Evolutionary conservation across 2,113 vertebrate genomes (phyloP), one percentile per base, ranked within the genome.

Genomic region (Gasterosteus aculeatus): DNA sequence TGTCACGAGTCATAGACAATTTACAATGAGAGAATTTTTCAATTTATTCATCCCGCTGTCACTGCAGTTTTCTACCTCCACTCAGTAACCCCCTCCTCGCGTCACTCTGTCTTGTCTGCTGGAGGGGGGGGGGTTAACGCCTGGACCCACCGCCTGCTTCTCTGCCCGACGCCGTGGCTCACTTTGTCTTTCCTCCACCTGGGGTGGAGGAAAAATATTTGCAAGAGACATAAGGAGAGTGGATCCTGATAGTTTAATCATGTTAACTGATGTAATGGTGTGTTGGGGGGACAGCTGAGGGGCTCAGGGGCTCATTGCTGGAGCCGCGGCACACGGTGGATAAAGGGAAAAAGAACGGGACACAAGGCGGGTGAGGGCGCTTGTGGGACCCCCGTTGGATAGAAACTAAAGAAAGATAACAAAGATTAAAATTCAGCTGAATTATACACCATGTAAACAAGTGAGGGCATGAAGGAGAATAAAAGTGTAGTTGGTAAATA

Each of bases 41-140:
- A 92, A 95, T 93, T 93, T 93, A 93, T 93, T 93, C 92, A 91
- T 93, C 93, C 86, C 91, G 94, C 94, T 93, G 94, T 93, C 94
- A 94, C 84, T 91, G 93, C 92, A 94, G 88, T 93, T 94, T 93
- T 90, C 87, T 83, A 86, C 86, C 83, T 84, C 75, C 75, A 77
- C 79, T 79, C 77, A 81, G 80, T 78, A 65, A 44, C 69, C 60
- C 83, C 82, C 75, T 47, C 49, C 78, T 65, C 57, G 62, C 64
- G 61, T 66, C 81, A 69, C 69, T 73, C 60, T 1, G 72, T 87
- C 85, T 86, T 65, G 49, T 82, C 82, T 85, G 64, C 75, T 56
- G 76, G 72, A 38, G 35, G 35, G 35, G 35, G 82, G 87, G 87
- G 75, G 69, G 78, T 87, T 75, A 72, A 81, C 46, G 44, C 69